Evolutionary conservation across 1,140 invertebrate genomes (phyloP).

Genomic region (Eumaeus atala): DNA sequence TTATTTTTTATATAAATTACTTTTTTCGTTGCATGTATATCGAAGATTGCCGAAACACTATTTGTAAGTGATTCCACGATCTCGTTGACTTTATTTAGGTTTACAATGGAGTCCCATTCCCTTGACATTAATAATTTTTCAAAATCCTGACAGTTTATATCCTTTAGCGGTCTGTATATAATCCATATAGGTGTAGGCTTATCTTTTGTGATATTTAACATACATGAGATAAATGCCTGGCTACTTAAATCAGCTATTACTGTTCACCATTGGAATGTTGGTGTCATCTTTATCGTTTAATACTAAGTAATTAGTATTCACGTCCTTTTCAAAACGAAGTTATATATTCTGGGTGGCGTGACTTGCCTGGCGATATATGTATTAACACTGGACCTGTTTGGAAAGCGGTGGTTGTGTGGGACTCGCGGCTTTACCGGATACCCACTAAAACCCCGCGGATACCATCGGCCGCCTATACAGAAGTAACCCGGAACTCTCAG

Average conservation of each 20-base stretch:
- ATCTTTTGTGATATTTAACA: constrained; percentile 4
- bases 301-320: too few relatives aligned
- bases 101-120: constrained; percentile 7
- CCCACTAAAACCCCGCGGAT: too few relatives aligned
- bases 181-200: neutral
- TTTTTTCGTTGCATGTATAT: constrained; percentile 5
- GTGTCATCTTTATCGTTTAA: too few relatives aligned
- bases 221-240: constrained; percentile 16
- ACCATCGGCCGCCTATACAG: too few relatives aligned
- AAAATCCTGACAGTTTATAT: constrained; percentile 1
- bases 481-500: too few relatives aligned
- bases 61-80: constrained; percentile 3
- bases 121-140: neutral
- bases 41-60: neutral
- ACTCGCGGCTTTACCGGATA: too few relatives aligned
- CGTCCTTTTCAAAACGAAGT: too few relatives aligned
- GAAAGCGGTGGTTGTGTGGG: too few relatives aligned
- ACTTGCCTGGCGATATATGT: too few relatives aligned
- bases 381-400: too few relatives aligned
- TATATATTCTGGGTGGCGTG: too few relatives aligned
- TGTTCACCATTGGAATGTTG: too few relatives aligned
- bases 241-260: constrained; percentile 8
- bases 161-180: neutral
- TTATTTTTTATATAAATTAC: neutral
- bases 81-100: constrained; percentile 6